Percentiles rank a stretch among this genome's conserved stretches.
phyloP scores from a whole-genome alignment of 2,888 invertebrate species.

The Rhamnusium bicolor region DNA sequence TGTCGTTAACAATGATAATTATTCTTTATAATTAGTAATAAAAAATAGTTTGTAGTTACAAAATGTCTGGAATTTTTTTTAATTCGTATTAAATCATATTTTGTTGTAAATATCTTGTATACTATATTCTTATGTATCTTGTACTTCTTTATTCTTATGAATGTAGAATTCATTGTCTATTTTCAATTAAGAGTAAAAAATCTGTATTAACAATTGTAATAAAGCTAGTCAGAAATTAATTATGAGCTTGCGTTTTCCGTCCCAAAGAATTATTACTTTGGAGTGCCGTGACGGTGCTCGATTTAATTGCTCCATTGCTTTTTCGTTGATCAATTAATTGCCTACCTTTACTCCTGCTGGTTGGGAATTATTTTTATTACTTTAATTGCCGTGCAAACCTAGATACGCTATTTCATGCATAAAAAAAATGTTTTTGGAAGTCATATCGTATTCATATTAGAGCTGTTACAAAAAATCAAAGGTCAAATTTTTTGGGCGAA shows the following conservation, averaged over 20 bases:
- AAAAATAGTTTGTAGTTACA: no score
- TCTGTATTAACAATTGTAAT: constrained; percentile 1
- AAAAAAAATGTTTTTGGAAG: no score
- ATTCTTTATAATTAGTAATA: no score
- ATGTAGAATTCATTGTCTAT: neutral
- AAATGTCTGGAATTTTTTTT: no score
- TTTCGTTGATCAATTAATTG: constrained; percentile 35
- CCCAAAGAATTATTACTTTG: constrained; percentile 27
- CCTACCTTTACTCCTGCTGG: constrained; percentile 26
- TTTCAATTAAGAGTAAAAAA: neutral
- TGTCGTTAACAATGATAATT: no score
- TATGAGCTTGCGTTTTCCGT: constrained; percentile 26
- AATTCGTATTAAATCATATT: no score
- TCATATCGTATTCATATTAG: no score
- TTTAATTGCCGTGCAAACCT: neutral
- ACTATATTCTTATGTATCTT: no score
- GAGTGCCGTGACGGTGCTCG: constrained; percentile 29
- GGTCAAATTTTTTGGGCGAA: no score
- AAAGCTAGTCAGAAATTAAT: constrained; percentile 18
- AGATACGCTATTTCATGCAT: neutral
- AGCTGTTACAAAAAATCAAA: no score
- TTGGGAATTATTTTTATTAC: constrained; percentile 29
- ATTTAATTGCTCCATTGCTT: constrained; percentile 35
- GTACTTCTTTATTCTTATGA: no score
- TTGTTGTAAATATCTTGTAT: no score